Conservation (phyloP, 2,113 vertebrate genomes). For the Orycteropus afer region DNA sequence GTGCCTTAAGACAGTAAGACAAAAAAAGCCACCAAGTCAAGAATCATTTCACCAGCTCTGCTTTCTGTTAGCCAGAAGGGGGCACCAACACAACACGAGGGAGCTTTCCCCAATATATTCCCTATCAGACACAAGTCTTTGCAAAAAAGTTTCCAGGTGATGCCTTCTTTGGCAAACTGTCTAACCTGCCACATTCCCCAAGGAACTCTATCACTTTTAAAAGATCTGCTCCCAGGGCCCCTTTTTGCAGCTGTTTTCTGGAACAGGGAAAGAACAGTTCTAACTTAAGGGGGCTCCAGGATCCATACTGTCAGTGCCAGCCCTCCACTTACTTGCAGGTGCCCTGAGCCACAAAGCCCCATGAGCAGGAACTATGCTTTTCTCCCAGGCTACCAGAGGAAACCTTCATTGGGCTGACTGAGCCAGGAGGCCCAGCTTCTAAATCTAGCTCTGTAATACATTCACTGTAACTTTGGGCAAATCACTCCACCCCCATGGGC, state of each 20-base stretch:
- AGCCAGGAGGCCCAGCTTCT: background rate
- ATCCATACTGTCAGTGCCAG: background rate
- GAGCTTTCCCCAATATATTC: background rate
- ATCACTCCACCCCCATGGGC: background rate
- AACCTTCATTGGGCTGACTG: background rate
- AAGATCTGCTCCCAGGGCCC: background rate
- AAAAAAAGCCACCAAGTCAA: background rate
- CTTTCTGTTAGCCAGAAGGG: slow-evolving; percentile 63
- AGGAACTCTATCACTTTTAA: background rate
- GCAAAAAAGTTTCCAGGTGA: background rate
- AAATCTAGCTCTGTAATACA: background rate
- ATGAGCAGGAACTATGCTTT: background rate
- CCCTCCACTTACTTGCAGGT: background rate
- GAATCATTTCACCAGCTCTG: background rate
- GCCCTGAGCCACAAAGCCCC: background rate
- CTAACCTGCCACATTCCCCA: background rate
- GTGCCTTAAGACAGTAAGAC: background rate
- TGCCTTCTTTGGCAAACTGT: background rate
- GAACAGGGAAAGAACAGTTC: background rate
- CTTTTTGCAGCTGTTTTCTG: background rate
- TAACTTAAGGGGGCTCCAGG: background rate
- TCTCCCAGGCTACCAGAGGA: background rate
- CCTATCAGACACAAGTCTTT: background rate
- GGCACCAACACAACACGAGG: slow-evolving; percentile 18
- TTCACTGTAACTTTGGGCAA: background rate